Evolutionary conservation across 64 coral and sea anemone species (phyloP).

Genomic region (Cladopsammia gracilis): DNA sequence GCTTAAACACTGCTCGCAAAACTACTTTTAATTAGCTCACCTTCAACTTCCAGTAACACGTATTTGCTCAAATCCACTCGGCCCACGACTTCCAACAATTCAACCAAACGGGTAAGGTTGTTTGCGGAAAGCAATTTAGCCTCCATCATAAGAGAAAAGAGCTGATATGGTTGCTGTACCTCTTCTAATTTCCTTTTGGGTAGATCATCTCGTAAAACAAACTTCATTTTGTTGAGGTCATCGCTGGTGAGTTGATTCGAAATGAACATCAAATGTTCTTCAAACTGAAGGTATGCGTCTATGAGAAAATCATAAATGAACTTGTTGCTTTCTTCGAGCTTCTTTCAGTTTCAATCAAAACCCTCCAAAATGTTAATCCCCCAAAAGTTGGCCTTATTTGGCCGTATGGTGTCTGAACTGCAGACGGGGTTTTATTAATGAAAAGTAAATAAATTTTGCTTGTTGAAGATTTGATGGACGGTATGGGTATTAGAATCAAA

Average conservation of each 20-base stretch:
- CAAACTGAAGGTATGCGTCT: neutral
- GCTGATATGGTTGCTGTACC: neutral
- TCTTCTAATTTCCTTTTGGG: constrained; percentile 2
- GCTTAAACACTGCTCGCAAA: neutral
- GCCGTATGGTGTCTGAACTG: neutral
- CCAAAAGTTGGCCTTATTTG: neutral
- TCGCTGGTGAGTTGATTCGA: neutral
- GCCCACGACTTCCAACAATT: neutral
- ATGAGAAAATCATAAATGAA: neutral
- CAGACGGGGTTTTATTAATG: neutral
- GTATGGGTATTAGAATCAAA: no score
- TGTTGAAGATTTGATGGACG: neutral
- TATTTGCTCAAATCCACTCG: neutral
- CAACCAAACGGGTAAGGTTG: neutral
- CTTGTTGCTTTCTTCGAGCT: neutral
- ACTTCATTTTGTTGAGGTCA: constrained; percentile 28
- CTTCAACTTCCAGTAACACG: neutral
- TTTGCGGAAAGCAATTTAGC: neutral
- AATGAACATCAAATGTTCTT: neutral
- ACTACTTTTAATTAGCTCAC: neutral
- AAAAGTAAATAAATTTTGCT: constrained; percentile 20
- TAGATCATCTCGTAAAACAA: neutral
- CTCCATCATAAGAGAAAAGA: constrained; percentile 34
- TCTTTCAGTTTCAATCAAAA: neutral
- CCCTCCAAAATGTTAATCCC: neutral